Conservation (phyloP, 2,888 invertebrate species). For the Neoscelio sp. region DNA sequence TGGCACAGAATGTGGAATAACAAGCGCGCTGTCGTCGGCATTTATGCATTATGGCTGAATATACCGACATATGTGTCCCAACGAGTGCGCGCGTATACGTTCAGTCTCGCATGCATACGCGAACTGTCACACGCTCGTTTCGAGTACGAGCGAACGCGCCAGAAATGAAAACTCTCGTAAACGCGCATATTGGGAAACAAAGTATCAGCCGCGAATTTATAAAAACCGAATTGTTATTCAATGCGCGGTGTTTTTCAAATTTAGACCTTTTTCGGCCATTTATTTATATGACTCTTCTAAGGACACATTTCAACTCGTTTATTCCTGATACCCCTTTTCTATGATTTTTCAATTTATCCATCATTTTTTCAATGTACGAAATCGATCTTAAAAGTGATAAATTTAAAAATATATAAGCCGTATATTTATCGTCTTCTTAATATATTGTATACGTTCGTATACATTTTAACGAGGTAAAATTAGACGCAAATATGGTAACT, state of each 20-base stretch:
- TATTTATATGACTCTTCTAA: too few species aligned
- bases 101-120: slow-evolving; percentile 59
- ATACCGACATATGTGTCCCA: slow-evolving; percentile 60
- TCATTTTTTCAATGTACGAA: too few species aligned
- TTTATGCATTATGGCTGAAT: slow-evolving; percentile 68
- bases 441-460: too few species aligned
- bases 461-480: not conserved
- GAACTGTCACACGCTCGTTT: slow-evolving; percentile 58
- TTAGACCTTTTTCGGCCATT: not conserved
- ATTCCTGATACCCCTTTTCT: too few species aligned
- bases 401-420: too few species aligned
- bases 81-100: slow-evolving; percentile 17
- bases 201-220: slow-evolving; percentile 49
- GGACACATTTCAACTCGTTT: too few species aligned
- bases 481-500: too few species aligned
- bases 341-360: too few species aligned
- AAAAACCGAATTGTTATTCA: slow-evolving; percentile 32
- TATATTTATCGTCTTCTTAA: too few species aligned
- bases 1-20: slow-evolving; percentile 68
- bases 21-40: slow-evolving; percentile 67
- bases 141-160: slow-evolving; percentile 50
- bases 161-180: slow-evolving; percentile 66
- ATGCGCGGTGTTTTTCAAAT: too few species aligned
- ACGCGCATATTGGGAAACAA: slow-evolving; percentile 54
- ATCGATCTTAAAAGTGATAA: too few species aligned